Evolutionary conservation across 2,888 invertebrate species (phyloP).

Genomic region (Papilio gigon): DNA sequence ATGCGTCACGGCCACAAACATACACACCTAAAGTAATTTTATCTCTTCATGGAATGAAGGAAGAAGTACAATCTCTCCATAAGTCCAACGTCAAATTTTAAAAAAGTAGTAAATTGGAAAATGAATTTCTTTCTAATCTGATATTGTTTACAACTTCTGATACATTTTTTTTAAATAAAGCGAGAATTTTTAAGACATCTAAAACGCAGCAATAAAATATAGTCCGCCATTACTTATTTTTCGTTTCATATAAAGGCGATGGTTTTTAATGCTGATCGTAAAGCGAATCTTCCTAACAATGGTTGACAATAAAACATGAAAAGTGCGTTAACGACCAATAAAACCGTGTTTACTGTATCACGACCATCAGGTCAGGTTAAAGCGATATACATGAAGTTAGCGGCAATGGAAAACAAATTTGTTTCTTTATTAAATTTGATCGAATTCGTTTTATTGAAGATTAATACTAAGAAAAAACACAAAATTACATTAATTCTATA

Average conservation of each 20-base stretch:
- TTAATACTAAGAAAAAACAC: not conserved
- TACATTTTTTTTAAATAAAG: conserved; percentile 20
- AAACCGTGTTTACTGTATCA: conserved; percentile 72
- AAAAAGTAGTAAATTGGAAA: too few species aligned
- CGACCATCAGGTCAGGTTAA: conserved; percentile 44
- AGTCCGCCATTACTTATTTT: conserved; percentile 60
- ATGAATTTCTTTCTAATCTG: not conserved
- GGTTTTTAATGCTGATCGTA: conserved; percentile 69
- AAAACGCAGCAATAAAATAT: conserved; percentile 52
- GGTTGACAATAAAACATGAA: conserved; percentile 76
- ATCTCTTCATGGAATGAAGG: too few species aligned
- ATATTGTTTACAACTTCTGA: not conserved
- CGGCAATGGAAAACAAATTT: conserved; percentile 28
- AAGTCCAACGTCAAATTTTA: too few species aligned
- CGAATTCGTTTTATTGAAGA: not conserved
- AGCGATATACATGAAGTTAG: conserved; percentile 32
- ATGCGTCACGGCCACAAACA: not conserved
- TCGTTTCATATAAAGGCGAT: conserved; percentile 57
- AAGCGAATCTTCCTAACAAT: conserved; percentile 73
- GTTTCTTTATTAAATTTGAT: conserved; percentile 27
- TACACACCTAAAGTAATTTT: too few species aligned
- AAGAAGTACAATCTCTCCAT: too few species aligned
- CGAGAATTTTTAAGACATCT: conserved; percentile 37
- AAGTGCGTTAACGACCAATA: conserved; percentile 78
- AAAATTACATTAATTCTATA: not conserved